phyloP scores from a whole-genome alignment of 2,113 vertebrate species.

The Sigmodon hispidus region DNA sequence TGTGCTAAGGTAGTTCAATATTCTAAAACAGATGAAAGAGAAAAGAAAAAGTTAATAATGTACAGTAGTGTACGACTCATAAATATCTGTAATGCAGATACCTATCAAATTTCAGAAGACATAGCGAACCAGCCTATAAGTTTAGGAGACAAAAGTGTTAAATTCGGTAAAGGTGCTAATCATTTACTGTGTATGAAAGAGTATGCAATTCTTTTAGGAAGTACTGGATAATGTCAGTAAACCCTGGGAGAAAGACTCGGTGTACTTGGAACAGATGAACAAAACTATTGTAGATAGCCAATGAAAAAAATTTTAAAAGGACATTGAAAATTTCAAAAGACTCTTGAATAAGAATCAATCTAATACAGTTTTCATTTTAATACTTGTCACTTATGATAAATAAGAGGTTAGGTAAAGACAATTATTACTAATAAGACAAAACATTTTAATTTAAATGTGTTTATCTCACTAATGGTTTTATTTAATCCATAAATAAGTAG shows the following conservation, averaged over 20 bases:
- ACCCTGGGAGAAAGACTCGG: background rate
- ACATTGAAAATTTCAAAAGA: background rate
- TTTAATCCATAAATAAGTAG: background rate
- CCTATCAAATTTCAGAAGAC: background rate
- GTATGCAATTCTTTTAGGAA: background rate
- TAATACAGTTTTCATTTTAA: background rate
- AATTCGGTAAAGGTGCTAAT: background rate
- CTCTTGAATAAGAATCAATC: background rate
- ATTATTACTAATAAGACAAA: constrained; percentile 4
- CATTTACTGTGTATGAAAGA: background rate
- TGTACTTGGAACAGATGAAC: background rate
- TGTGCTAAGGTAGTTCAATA: constrained; percentile 36
- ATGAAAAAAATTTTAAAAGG: no score
- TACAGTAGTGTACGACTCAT: background rate
- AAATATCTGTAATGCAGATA: background rate
- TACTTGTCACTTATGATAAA: background rate
- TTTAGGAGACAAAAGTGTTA: background rate
- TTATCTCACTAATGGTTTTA: background rate
- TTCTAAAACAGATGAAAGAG: background rate
- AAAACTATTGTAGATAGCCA: background rate
- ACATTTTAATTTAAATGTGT: background rate
- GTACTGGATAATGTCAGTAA: background rate
- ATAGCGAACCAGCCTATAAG: background rate
- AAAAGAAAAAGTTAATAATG: background rate
- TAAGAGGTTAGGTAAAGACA: background rate